Percentiles rank a stretch among this genome's conserved stretches.
Evolutionary conservation across 2,888 invertebrate species (phyloP).

Genomic region (Unio delphinus): DNA sequence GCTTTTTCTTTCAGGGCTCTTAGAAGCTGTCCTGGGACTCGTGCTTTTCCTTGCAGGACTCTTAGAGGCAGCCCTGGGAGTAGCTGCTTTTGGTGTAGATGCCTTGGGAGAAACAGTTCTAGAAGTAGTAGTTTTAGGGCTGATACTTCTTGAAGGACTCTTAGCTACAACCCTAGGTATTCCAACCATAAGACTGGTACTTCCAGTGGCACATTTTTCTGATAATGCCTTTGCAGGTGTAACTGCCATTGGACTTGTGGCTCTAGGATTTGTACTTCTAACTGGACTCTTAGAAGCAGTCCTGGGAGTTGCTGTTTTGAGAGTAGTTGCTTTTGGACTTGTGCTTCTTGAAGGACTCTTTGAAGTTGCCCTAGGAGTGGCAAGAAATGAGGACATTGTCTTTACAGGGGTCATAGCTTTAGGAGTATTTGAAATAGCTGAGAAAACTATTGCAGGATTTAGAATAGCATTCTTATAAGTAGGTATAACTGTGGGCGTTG

Average conservation of each 20-base stretch:
- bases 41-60: background rate
- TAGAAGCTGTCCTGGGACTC: slow-evolving; percentile 1
- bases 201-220: no score
- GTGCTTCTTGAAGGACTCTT: slow-evolving; percentile 10
- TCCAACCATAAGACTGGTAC: background rate
- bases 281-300: background rate
- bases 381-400: background rate
- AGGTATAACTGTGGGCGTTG: background rate
- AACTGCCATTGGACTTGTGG: background rate
- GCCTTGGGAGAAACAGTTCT: background rate
- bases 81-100: background rate
- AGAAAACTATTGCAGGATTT: no score
- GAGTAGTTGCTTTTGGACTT: slow-evolving; percentile 7
- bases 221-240: background rate
- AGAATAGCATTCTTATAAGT: no score
- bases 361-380: slow-evolving; percentile 6
- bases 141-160: no score
- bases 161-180: slow-evolving; percentile 5
- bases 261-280: background rate
- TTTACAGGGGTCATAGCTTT: background rate
- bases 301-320: slow-evolving; percentile 1
- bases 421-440: no score
- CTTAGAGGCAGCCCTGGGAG: slow-evolving; percentile 1
- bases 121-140: background rate
- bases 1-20: background rate